A percentile compares a stretch with the other conserved stretches of the same genome.
These are phyloP conservation scores for Cheiracanthium punctorium DNA, from an alignment of 2,888 invertebrate genomes.

Conservation along the genomic window DNA sequence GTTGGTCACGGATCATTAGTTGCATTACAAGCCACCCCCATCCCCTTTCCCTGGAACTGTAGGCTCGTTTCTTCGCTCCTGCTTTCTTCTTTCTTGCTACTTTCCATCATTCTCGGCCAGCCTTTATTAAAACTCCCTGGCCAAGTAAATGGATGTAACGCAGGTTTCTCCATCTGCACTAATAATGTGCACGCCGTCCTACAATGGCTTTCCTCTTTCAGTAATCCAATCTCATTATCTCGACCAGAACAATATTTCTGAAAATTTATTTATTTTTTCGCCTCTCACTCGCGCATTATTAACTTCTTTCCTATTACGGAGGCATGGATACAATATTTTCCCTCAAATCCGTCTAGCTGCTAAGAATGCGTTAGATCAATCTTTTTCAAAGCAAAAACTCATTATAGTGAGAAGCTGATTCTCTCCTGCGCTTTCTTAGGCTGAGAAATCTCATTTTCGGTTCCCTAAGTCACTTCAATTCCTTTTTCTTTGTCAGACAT, in stretches of 20 bases:
- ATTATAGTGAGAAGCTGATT: constrained; percentile 8
- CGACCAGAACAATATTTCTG: constrained; percentile 60
- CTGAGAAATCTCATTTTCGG: constrained; percentile 20
- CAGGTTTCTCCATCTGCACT: constrained; percentile 38
- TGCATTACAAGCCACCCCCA: constrained; percentile 56
- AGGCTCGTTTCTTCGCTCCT: constrained; percentile 35
- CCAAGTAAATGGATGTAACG: constrained; percentile 65
- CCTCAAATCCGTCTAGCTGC: background rate
- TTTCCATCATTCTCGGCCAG: constrained; percentile 32
- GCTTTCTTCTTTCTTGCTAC: constrained; percentile 47
- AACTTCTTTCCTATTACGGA: constrained; percentile 11
- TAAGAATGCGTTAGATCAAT: constrained; percentile 24
- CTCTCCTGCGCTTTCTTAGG: background rate
- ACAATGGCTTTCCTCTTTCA: constrained; percentile 36
- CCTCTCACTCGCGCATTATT: background rate
- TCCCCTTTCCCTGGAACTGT: constrained; percentile 14
- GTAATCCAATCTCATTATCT: constrained; percentile 54
- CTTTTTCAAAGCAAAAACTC: constrained; percentile 25
- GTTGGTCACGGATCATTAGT: constrained; percentile 64
- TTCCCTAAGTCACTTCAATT: background rate
- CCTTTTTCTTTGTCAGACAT: background rate
- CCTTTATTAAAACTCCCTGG: constrained; percentile 66
- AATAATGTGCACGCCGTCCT: constrained; percentile 44
- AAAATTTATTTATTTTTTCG: constrained; percentile 47
- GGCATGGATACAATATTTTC: constrained; percentile 19